Evolutionary conservation across 2,888 invertebrate species (phyloP).

Genomic region (Perdita meconis): DNA sequence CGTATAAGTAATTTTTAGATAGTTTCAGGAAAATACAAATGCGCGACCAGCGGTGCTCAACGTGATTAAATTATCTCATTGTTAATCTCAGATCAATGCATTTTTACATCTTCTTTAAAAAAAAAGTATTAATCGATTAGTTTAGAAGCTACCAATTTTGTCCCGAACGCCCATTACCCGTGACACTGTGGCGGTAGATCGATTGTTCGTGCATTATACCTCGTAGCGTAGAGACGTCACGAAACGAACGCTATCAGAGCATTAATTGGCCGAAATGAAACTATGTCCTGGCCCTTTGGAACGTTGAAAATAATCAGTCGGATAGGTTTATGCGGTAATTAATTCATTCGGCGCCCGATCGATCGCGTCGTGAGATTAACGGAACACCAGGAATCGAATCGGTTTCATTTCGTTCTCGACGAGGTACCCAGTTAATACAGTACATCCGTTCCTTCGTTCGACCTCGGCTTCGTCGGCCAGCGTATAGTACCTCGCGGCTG

Average conservation of each 20-base stretch:
- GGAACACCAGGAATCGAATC: slow-evolving; percentile 31
- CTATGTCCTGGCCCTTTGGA: background rate
- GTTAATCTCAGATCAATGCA: no score
- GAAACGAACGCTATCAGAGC: slow-evolving; percentile 19
- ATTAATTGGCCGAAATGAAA: slow-evolving; percentile 22
- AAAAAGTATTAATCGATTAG: no score
- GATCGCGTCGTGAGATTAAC: slow-evolving; percentile 25
- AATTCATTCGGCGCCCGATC: slow-evolving; percentile 30
- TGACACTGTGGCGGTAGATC: background rate
- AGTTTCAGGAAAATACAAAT: no score
- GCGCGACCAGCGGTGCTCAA: no score
- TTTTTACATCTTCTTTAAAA: no score
- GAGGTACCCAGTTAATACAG: slow-evolving; percentile 22
- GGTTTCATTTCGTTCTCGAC: slow-evolving; percentile 8
- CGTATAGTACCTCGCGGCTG: slow-evolving; percentile 4
- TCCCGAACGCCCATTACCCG: no score
- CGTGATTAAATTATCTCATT: no score
- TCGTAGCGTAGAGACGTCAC: background rate
- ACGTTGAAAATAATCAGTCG: slow-evolving; percentile 30
- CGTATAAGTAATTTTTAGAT: no score
- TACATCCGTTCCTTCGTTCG: background rate
- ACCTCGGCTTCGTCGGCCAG: slow-evolving; percentile 18
- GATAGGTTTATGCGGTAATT: slow-evolving; percentile 24
- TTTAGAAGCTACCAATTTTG: no score
- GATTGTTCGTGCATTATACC: background rate